Conservation (phyloP, 2,797 vertebrate genomes). For the Dendrocincla fuliginosa region DNA sequence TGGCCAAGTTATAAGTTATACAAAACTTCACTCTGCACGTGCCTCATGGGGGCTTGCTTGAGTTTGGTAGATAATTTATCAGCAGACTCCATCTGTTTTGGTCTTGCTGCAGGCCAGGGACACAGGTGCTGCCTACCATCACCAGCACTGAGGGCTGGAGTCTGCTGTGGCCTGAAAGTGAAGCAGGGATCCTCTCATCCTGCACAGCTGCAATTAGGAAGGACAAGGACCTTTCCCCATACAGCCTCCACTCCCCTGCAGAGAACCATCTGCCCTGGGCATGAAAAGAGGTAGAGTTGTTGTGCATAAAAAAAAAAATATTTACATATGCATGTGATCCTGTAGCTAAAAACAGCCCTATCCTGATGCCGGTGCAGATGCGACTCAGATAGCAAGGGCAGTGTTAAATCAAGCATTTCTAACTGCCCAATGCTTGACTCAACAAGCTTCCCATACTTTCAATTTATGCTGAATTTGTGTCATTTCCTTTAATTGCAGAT, state of each 20-base stretch:
- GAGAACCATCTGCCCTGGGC: background rate
- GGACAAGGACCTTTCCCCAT: background rate
- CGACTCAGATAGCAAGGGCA: background rate
- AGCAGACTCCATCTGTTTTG: background rate
- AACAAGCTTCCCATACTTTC: background rate
- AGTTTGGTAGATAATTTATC: background rate
- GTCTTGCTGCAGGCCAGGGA: background rate
- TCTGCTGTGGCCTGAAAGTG: background rate
- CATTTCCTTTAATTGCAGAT: background rate
- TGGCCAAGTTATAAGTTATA: background rate
- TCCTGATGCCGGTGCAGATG: background rate
- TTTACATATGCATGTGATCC: background rate
- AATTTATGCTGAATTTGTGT: background rate
- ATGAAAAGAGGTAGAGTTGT: background rate
- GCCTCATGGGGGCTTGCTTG: background rate
- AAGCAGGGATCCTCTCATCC: background rate
- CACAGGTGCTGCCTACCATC: background rate
- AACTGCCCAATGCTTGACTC: background rate
- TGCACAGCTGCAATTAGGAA: background rate
- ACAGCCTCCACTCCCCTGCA: background rate
- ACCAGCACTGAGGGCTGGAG: accelerated
- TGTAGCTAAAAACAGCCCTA: background rate
- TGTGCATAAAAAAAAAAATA: accelerated
- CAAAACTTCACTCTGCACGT: background rate
- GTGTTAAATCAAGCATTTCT: background rate